These are phyloP conservation scores for Ophioninae sp. DNA, from an alignment of 2,888 invertebrate species.

Conservation along the genomic window DNA sequence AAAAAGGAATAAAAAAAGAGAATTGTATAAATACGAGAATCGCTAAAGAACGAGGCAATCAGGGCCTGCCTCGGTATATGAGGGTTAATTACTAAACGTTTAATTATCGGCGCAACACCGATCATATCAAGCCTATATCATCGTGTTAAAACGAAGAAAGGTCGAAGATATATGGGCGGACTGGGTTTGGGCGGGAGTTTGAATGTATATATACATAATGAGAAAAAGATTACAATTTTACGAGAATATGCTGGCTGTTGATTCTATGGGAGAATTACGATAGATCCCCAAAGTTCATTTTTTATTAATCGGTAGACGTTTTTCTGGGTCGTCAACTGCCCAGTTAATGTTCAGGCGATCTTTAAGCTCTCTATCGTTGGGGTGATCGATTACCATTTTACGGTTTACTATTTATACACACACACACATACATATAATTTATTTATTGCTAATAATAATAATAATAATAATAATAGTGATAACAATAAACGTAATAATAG, in stretches of 20 bases:
- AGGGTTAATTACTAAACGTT: constrained; percentile 61
- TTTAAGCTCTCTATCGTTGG: constrained; percentile 14
- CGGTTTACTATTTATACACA: neutral
- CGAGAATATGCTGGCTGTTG: constrained; percentile 74
- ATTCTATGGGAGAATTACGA: constrained; percentile 63
- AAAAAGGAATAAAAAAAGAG: constrained; percentile 38
- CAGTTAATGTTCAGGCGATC: neutral
- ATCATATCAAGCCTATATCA: constrained; percentile 81
- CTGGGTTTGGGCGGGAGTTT: constrained; percentile 16
- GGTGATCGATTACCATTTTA: constrained; percentile 26
- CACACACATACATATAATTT: constrained; percentile 12
- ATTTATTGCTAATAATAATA: neutral
- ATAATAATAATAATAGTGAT: constrained; percentile 28
- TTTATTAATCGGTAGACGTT: constrained; percentile 18
- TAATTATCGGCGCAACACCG: constrained; percentile 73
- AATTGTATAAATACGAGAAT: constrained; percentile 44
- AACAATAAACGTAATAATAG: constrained; percentile 19
- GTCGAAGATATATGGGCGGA: constrained; percentile 62
- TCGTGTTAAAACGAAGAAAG: constrained; percentile 74
- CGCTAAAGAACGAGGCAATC: constrained; percentile 46
- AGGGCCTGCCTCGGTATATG: constrained; percentile 41
- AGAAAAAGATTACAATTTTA: constrained; percentile 71
- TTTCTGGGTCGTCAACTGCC: constrained; percentile 2
- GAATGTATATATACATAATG: constrained; percentile 66
- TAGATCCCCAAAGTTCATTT: constrained; percentile 24